Evolutionary conservation across 2,113 vertebrate genomes (phyloP), one percentile per base, ranked within the genome.

Genomic region (Pelvicachromis taeniatus): DNA sequence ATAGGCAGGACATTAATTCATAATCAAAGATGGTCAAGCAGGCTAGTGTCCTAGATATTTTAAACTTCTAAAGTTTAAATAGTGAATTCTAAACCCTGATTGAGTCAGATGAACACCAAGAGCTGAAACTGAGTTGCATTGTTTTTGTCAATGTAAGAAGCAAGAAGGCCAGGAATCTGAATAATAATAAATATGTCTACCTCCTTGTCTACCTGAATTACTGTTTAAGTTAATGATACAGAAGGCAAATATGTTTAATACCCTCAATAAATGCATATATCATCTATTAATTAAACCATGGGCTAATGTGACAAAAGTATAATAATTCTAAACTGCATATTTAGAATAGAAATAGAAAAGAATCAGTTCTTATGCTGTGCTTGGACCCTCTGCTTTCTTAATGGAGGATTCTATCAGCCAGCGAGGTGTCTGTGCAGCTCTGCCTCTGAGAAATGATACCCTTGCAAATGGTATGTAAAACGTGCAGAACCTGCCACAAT

Each of bases 191-290:
- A 61, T 85, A 78, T 16, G 78, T 29, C 86, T 90, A 91, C 89
- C 89, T 92, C 88, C 79, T 83, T 4, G 73, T 85, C 77, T 52
- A 75, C 31, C 40, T 52, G 52, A 81, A 50, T 86, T 31, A 45
- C 42, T 52, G 29, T 81, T 80, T 23, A 58, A 80, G 65, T 45
- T 14, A 81, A 19, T 23, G 35, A 81, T 58, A 78, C 7, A 75
- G 4, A 65, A 59, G n/a, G 26, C 31, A 85, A 31, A 59, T 40
- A 48, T 58, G 23, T 55, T 42, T 77, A 23, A 65, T 73, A 80
- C 23, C 5, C 7, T 87, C 14, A 21, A 59, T 35, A 40, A 48
- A 75, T 40, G 4, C 35, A 38, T 48, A 21, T 55, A 75, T 21
- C 54, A 56, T 33, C 1, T 45, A 23, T 42, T 1, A 11, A 61